Base-by-base conservation (phyloP, 37 sponge, comb jelly and placozoan species). In the Theonella swinhoei region DNA sequence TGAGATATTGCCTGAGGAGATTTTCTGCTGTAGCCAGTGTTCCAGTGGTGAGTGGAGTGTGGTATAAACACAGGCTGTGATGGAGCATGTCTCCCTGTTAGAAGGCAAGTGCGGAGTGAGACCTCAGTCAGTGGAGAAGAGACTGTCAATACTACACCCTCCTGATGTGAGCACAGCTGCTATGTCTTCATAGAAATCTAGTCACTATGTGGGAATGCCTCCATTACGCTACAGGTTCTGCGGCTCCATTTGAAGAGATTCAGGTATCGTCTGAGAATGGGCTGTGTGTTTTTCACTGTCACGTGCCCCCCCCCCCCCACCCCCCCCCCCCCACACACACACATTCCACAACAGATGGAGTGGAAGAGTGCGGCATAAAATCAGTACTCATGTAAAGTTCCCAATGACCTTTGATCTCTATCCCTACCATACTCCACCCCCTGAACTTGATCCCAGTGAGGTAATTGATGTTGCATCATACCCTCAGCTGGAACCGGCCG, bases 181-280 rank as follows among this genome's bases (percentile, higher is more conserved):
- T 47, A 47, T n/a, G n/a, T n/a, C n/a, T n/a, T n/a, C n/a, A n/a
- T n/a, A n/a, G n/a, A n/a, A n/a, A n/a, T n/a, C n/a, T n/a, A n/a
- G n/a, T n/a, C 29, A 29, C 32, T 32, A 1, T 11, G 5, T 29
- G 79, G 3, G n/a, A 34, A 66, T 8, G 62, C 14, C 43, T 58
- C 29, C 40, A 59, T 47, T n/a, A n/a, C 11, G 3, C 22, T 1
- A 37, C 42, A 92, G 85, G 93, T 92, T 9, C 79, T 94, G 0
- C 42, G 95, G 24, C 69, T 94, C 11, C 95, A 94, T 59, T 63
- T 94, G 60, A 94, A 94, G 80, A 78, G 95, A 39, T 94, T 94
- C 71, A 80, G 88, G 92, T 91, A 8, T n/a, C n/a, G n/a, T n/a
- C n/a, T n/a, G n/a, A n/a, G n/a, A n/a, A n/a, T n/a, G n/a, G n/a